phyloP scores from a whole-genome alignment of 2,113 vertebrate species.

The Oreotrochilus melanogaster region DNA sequence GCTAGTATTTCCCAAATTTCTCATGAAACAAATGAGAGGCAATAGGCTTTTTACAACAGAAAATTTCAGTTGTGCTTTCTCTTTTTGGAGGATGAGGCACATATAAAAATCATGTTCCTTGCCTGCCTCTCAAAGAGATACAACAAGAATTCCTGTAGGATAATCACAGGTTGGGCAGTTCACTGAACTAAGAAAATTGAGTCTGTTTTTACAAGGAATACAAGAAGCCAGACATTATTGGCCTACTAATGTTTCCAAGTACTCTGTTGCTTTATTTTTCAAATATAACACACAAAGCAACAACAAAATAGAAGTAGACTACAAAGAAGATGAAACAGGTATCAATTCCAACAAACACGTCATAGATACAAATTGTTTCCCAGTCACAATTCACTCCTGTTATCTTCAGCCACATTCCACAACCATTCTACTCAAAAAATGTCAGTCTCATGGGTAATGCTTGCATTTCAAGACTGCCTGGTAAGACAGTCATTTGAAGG shows the following conservation, averaged over 20 bases:
- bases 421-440: background rate
- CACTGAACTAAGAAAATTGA: background rate
- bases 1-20: background rate
- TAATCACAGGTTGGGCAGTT: background rate
- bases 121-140: background rate
- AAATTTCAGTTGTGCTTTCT: background rate
- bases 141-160: background rate
- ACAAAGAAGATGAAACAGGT: background rate
- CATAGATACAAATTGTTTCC: background rate
- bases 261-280: background rate
- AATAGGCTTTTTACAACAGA: background rate
- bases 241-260: background rate
- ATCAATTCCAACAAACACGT: background rate
- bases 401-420: background rate
- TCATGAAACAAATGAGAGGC: rapidly evolving
- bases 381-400: background rate
- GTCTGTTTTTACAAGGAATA: background rate
- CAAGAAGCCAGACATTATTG: background rate
- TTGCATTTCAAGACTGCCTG: background rate
- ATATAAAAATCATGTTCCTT: background rate
- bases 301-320: background rate
- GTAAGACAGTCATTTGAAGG: background rate
- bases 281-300: background rate
- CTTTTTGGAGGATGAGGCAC: background rate
- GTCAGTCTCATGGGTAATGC: background rate